A percentile compares a stretch with the other conserved stretches of the same genome.
phyloP scores from a whole-genome alignment of 2,797 vertebrate species.

The Schizopygopsis malacanthus region DNA sequence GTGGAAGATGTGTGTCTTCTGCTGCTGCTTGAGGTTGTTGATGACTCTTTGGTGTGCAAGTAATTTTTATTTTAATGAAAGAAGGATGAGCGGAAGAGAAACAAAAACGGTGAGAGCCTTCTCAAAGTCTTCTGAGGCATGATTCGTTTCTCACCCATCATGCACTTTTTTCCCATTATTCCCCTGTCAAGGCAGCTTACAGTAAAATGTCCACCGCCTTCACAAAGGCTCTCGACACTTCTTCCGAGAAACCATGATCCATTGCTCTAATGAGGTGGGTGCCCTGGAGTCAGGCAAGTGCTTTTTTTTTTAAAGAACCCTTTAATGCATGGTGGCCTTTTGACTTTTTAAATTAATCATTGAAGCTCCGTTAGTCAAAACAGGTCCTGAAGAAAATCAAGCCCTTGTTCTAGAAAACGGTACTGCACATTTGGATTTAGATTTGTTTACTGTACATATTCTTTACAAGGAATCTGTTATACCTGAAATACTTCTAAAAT shows the following conservation, averaged over 20 bases:
- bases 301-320: conserved; percentile 49
- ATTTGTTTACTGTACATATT: neutral
- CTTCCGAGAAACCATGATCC: conserved; percentile 64
- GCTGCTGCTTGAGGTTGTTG: neutral
- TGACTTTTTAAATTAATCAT: conserved; percentile 76
- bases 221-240: conserved; percentile 34
- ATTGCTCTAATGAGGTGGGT: conserved; percentile 72
- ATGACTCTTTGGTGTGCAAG: neutral
- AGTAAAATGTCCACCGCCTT: conserved; percentile 50
- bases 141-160: conserved; percentile 66
- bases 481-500: neutral
- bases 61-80: conserved; percentile 5
- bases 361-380: conserved; percentile 73
- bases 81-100: neutral
- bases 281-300: conserved; percentile 65
- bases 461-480: neutral
- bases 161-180: conserved; percentile 64
- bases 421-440: neutral
- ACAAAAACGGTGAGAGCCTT: neutral
- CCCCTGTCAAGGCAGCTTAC: conserved; percentile 70
- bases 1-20: neutral
- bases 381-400: conserved; percentile 62
- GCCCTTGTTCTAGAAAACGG: conserved; percentile 52
- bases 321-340: conserved; percentile 68
- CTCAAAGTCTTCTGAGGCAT: conserved; percentile 49